These are phyloP conservation scores for Athene cunicularia DNA, from an alignment of 2,113 vertebrate genomes.

Conservation along the genomic window DNA sequence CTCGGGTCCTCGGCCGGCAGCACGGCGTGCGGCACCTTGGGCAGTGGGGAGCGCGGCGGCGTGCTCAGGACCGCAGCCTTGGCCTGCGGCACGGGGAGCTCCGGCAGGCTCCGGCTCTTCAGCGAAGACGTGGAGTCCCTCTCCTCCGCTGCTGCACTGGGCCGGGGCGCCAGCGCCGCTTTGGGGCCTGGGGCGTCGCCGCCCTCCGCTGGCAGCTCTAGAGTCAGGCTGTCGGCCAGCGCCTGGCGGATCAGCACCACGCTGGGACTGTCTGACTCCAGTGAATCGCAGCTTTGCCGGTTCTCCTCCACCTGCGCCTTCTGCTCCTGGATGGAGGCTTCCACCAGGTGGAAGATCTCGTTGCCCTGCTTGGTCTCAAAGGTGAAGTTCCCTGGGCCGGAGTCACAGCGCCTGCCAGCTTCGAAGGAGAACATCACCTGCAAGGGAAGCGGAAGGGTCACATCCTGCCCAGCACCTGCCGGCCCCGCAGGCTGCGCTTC, in stretches of 20 bases:
- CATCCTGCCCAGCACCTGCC: background rate
- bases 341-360: conserved; percentile 92
- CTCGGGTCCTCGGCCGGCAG: conserved; percentile 45
- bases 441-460: background rate
- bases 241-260: conserved; percentile 70
- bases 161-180: conserved; percentile 43
- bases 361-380: conserved; percentile 97
- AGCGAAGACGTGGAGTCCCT: background rate
- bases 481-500: background rate
- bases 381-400: conserved; percentile 94
- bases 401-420: conserved; percentile 92
- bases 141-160: conserved; percentile 21
- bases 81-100: conserved; percentile 61
- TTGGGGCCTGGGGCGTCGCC: background rate
- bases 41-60: conserved; percentile 67
- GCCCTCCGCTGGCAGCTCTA: conserved; percentile 6
- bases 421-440: conserved; percentile 99
- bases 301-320: conserved; percentile 84
- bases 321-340: conserved; percentile 89
- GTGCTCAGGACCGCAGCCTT: conserved; percentile 31
- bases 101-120: conserved; percentile 82
- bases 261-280: conserved; percentile 69
- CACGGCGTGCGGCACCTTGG: background rate
- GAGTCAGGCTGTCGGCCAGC: conserved; percentile 51
- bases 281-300: conserved; percentile 70